Evolutionary conservation across 92 coral and sea anemone genomes (phyloP).

Genomic region (Zoanthus gigantus): DNA sequence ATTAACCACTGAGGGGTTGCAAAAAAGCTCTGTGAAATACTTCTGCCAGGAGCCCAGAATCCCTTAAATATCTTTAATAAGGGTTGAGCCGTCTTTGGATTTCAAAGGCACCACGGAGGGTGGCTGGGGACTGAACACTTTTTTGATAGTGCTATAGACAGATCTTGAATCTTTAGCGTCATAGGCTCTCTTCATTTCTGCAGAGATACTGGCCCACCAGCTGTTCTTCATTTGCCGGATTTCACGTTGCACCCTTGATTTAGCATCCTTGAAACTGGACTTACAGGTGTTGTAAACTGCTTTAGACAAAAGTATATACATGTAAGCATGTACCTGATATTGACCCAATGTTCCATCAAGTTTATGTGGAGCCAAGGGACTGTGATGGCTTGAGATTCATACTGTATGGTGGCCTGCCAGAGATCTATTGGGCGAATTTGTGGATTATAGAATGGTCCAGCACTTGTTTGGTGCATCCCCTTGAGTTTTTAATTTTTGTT

Average conservation of each 20-base stretch:
- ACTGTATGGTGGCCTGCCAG: no score
- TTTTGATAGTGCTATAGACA: slow-evolving; percentile 2
- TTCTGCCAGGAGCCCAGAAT: slow-evolving; percentile 27
- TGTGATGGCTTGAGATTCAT: no score
- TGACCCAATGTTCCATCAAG: no score
- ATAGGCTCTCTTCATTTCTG: slow-evolving; percentile 21
- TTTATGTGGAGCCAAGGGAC: no score
- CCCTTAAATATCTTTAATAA: slow-evolving; percentile 6
- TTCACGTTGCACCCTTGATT: slow-evolving; percentile 3
- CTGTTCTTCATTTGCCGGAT: slow-evolving; percentile 14
- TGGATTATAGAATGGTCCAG: no score
- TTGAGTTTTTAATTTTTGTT: no score
- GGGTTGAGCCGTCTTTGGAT: slow-evolving; percentile 11
- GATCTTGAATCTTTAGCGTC: slow-evolving; percentile 3
- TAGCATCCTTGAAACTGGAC: neutral
- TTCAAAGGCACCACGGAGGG: slow-evolving; percentile 9
- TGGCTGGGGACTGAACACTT: slow-evolving; percentile 22
- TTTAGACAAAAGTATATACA: no score
- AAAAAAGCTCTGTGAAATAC: slow-evolving; percentile 32
- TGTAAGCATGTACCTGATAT: no score
- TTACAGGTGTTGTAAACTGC: no score
- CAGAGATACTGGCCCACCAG: slow-evolving; percentile 3
- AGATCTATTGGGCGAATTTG: no score
- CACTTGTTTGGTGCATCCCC: no score
- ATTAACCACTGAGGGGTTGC: slow-evolving; percentile 34